Conservation (phyloP, 2,797 vertebrate species). For the Anabas testudineus region DNA sequence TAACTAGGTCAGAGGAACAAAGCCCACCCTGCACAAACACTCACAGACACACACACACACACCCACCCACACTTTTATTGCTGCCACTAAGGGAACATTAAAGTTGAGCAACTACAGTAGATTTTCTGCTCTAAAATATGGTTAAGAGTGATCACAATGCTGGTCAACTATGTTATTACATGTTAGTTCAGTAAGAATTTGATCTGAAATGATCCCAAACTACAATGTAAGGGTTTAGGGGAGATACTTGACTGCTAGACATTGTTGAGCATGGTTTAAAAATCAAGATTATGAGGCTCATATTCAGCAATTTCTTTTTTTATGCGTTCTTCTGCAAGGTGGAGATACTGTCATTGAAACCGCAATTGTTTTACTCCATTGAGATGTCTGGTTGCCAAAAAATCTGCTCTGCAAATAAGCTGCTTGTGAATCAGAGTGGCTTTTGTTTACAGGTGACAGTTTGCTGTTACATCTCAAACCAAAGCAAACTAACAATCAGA, state of each 20-base stretch:
- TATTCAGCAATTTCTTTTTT: too few species aligned
- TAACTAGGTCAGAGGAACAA: slow-evolving; percentile 79
- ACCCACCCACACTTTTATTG: slow-evolving; percentile 26
- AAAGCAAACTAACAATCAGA: not conserved
- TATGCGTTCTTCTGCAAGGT: too few species aligned
- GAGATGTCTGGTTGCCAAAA: slow-evolving; percentile 3
- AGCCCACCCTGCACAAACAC: slow-evolving; percentile 60
- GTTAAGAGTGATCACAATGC: not conserved
- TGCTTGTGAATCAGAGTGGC: slow-evolving; percentile 22
- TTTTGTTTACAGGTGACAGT: not conserved
- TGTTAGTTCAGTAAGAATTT: not conserved
- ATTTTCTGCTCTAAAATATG: not conserved
- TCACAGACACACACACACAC: slow-evolving; percentile 29
- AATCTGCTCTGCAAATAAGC: slow-evolving; percentile 1
- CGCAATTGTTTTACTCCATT: slow-evolving; percentile 4
- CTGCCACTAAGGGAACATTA: slow-evolving; percentile 5
- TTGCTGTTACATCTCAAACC: not conserved
- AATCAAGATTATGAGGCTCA: too few species aligned
- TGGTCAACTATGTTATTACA: too few species aligned
- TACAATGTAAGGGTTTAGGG: not conserved
- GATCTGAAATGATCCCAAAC: not conserved
- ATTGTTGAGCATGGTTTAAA: not conserved
- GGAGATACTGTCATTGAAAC: not conserved
- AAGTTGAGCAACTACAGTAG: slow-evolving; percentile 13
- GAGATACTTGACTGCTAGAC: not conserved